Evolutionary conservation across 2,888 invertebrate genomes (phyloP).

Genomic region (Megamerina dolium): DNA sequence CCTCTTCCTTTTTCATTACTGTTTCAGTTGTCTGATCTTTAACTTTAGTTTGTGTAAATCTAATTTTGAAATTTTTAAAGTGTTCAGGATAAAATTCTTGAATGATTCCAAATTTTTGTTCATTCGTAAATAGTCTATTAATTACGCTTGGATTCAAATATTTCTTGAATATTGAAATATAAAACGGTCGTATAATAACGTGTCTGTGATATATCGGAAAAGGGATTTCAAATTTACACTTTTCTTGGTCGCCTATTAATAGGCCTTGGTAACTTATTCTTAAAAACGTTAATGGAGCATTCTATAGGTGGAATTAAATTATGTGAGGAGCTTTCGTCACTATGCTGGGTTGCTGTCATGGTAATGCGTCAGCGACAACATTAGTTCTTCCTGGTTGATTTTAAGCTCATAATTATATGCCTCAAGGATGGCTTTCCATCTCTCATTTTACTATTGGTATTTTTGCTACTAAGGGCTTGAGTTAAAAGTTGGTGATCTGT

Average conservation of each 20-base stretch:
- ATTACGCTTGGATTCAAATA: slow-evolving; percentile 11
- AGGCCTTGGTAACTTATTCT: slow-evolving; percentile 8
- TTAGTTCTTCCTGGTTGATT: no score
- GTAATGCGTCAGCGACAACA: no score
- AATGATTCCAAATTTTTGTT: slow-evolving; percentile 12
- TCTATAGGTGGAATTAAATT: slow-evolving; percentile 6
- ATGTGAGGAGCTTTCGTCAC: no score
- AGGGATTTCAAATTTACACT: no score
- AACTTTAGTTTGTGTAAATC: slow-evolving; percentile 9
- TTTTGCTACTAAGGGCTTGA: no score
- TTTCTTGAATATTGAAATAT: slow-evolving; percentile 9
- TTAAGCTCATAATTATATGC: no score
- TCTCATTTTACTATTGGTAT: no score
- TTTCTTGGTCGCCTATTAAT: slow-evolving; percentile 10
- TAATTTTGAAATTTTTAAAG: slow-evolving; percentile 8
- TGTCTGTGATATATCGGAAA: no score
- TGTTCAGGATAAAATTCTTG: slow-evolving; percentile 10
- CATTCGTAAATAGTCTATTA: slow-evolving; percentile 12
- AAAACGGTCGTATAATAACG: slow-evolving; percentile 7
- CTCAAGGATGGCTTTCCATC: no score
- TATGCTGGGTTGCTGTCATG: no score
- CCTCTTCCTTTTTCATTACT: slow-evolving; percentile 9
- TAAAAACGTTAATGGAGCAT: not conserved
- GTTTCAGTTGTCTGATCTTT: slow-evolving; percentile 6
- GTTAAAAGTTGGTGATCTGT: no score